Evolutionary conservation across 2,888 invertebrate species (phyloP), one percentile per base, ranked within the genome.

Genomic region (Melanostoma scalare): DNA sequence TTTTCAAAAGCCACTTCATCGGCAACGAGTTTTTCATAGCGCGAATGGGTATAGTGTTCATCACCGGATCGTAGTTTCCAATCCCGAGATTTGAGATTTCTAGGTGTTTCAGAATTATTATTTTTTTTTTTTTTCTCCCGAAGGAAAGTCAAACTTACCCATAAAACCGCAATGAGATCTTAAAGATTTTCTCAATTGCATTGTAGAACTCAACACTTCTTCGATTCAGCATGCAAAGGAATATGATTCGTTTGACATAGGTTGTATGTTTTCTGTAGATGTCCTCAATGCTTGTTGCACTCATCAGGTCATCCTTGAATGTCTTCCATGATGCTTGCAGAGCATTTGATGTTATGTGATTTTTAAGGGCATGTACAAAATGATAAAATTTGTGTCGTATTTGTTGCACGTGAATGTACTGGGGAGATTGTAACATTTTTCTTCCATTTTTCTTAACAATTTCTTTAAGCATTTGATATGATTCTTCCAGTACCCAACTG

Each of bases 351-450:
- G 95, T 94, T 67, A 96, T 93, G 89, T 96, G 96, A 90, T 94
- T 95, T 89, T 96, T 95, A 35, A 96, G 89, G 0, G 95, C 94
- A 75, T 95, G 93, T 53, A 96, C 93, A 88, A 96, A 94, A 73
- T 96, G 95, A 36, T 94, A 94, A 94, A 96, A 95, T 30, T 94
- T 92, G 88, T 96, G 95, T 0, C 96, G 93, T 87, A 94, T 94
- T 75, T 94, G 92, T 88, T 96, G 96, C 6, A 96, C 90, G 65
- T 93, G 93, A 63, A 94, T 93, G 90, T 95, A 95, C 80, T 96
- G 96, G 0, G 93, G 93, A 0, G 95, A 94, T 8, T 92, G 89
- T 4, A 93, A 90, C 0, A 95, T 89, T 53, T 90, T 91, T 9
- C 92, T 87, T 91, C 92, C 85, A 90, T 91, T 67, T 58, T 93